Evolutionary conservation across 2,888 invertebrate species (phyloP), one percentile per base, ranked within the genome.

Genomic region (Habrosyne pyritoides): DNA sequence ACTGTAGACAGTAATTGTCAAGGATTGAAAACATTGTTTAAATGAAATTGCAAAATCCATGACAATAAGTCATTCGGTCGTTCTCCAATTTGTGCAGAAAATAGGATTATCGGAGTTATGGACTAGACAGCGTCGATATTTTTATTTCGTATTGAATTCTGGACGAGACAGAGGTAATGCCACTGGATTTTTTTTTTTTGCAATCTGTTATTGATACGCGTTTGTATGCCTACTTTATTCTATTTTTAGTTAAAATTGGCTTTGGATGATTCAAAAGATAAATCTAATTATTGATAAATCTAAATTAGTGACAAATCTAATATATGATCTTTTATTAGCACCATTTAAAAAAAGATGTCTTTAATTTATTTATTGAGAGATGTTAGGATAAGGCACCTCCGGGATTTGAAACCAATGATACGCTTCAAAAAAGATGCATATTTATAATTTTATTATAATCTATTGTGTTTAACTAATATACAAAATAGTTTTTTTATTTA

Each of bases 351-450:
- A n/a, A n/a, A n/a, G n/a, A n/a, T n/a, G n/a, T n/a, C n/a, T n/a
- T n/a, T n/a, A n/a, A n/a, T n/a, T n/a, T n/a, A n/a, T n/a, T n/a
- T n/a, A n/a, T n/a, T n/a, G n/a, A n/a, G n/a, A n/a, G n/a, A n/a
- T n/a, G n/a, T 1, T 33, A 33, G 8, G 2, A 18, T 8, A 42
- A 66, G 79, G 81, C 80, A 76, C 83, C 81, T 81, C 81, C 80
- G 81, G 84, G 83, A 84, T 82, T 84, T 83, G 84, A 85, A 84
- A 82, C 83, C 81, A n/a, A n/a, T n/a, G n/a, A n/a, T n/a, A n/a
- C n/a, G n/a, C n/a, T n/a, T n/a, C n/a, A n/a, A n/a, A n/a, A n/a
- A n/a, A n/a, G n/a, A n/a, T n/a, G n/a, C n/a, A n/a, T n/a, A n/a
- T n/a, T n/a, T n/a, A n/a, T n/a, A n/a, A n/a, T n/a, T n/a, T n/a